Conservation (phyloP, 2,888 invertebrate species). For the Agonopterix alstromeriana region DNA sequence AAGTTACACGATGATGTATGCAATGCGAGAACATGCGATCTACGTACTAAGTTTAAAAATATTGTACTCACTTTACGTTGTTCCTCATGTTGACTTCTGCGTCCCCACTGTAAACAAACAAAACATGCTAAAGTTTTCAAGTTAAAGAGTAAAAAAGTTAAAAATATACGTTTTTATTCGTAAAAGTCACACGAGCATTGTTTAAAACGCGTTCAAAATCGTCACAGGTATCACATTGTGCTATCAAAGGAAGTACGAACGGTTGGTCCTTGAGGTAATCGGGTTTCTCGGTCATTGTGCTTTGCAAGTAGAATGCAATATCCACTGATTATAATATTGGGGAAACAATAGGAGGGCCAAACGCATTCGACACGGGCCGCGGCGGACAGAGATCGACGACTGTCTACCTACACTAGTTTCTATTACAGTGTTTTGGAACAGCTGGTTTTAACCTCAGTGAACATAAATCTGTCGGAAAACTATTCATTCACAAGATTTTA, state of each 20-base stretch:
- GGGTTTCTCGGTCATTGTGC: slow-evolving; percentile 36
- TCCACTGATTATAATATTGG: slow-evolving; percentile 39
- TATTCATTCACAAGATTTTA: too few species aligned
- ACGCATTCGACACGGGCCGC: slow-evolving; percentile 26
- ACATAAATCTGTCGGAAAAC: slow-evolving; percentile 10
- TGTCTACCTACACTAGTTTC: slow-evolving; percentile 6
- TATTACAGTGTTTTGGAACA: slow-evolving; percentile 25
- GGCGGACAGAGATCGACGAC: slow-evolving; percentile 16
- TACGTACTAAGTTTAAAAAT: background rate
- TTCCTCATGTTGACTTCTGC: slow-evolving; percentile 66
- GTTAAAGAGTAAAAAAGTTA: background rate
- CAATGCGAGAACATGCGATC: background rate
- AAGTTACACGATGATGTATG: background rate
- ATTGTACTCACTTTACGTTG: slow-evolving; percentile 58
- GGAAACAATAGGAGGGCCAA: slow-evolving; percentile 35
- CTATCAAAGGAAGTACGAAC: slow-evolving; percentile 19
- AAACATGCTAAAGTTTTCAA: background rate
- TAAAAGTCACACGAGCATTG: background rate
- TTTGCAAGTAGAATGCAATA: slow-evolving; percentile 38
- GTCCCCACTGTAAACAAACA: slow-evolving; percentile 55
- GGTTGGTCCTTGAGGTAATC: slow-evolving; percentile 26
- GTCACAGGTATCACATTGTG: slow-evolving; percentile 9
- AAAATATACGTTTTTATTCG: background rate
- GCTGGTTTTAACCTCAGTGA: slow-evolving; percentile 19
- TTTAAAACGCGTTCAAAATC: too few species aligned